Conservation (phyloP, 1,140 invertebrate species). For the Pachypeltis micranthus region DNA sequence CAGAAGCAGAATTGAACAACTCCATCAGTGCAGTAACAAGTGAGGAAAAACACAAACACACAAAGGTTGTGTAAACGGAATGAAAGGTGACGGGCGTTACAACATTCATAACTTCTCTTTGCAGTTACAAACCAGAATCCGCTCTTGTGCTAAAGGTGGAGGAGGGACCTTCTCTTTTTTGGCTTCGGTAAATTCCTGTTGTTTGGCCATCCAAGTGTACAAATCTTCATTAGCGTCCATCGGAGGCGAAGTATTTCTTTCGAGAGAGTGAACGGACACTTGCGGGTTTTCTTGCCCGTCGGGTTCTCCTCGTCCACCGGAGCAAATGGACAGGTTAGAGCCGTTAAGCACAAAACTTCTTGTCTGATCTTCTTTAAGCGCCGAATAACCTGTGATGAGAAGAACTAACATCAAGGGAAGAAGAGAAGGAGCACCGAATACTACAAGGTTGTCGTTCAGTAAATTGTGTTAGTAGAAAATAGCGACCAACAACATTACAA, state of each 20-base stretch:
- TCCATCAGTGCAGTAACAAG: not conserved
- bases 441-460: too few relatives aligned
- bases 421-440: too few relatives aligned
- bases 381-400: conserved; percentile 55
- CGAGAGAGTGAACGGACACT: conserved; percentile 35
- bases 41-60: not conserved
- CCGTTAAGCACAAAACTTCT: not conserved
- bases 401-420: too few relatives aligned
- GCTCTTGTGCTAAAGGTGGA: conserved; percentile 31
- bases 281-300: conserved; percentile 34
- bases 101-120: conserved; percentile 10
- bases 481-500: too few relatives aligned
- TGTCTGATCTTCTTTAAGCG: conserved; percentile 51
- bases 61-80: not conserved
- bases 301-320: conserved; percentile 34
- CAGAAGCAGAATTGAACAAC: not conserved
- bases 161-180: conserved; percentile 17
- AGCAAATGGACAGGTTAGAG: conserved; percentile 36
- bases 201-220: conserved; percentile 91
- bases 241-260: conserved; percentile 26
- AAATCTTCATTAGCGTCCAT: conserved; percentile 58
- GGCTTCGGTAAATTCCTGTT: conserved; percentile 55
- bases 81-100: not conserved
- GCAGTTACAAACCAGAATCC: conserved; percentile 18
- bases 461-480: too few relatives aligned